Conservation (phyloP, 2,888 invertebrate species). For the Anthophora plumipes region DNA sequence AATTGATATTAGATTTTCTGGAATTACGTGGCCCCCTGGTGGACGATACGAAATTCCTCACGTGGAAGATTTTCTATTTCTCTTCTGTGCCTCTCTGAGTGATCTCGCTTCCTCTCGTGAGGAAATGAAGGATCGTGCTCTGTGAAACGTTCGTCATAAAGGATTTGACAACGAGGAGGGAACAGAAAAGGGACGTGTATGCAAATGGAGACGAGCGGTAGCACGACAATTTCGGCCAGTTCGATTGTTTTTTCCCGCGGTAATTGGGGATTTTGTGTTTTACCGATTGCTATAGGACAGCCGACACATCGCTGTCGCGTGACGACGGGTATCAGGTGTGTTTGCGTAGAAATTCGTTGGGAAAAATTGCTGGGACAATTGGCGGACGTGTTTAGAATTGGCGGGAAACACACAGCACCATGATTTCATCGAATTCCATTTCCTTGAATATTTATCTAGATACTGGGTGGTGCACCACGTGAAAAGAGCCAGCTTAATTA, state of each 20-base stretch:
- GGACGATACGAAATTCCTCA: conserved; percentile 1
- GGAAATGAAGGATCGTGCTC: not conserved
- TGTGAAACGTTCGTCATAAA: not conserved
- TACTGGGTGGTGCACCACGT: no score
- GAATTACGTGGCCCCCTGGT: not conserved
- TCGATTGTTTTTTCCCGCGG: conserved; percentile 16
- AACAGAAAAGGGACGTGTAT: not conserved
- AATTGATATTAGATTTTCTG: conserved; percentile 29
- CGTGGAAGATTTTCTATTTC: not conserved
- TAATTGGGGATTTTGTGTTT: conserved; percentile 46
- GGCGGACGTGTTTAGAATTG: not conserved
- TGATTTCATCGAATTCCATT: not conserved
- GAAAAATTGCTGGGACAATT: not conserved
- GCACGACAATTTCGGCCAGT: conserved; percentile 13
- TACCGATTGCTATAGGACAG: conserved; percentile 11
- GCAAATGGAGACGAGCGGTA: not conserved
- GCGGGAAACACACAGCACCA: not conserved
- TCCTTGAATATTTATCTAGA: no score
- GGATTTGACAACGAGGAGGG: not conserved
- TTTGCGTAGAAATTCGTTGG: conserved; percentile 2
- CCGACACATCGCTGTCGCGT: not conserved
- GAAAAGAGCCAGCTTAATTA: no score
- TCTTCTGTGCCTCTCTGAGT: not conserved
- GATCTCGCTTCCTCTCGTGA: not conserved
- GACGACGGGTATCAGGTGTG: conserved; percentile 7